Conservation (phyloP, 2,888 invertebrate genomes). For the Spodoptera littoralis region DNA sequence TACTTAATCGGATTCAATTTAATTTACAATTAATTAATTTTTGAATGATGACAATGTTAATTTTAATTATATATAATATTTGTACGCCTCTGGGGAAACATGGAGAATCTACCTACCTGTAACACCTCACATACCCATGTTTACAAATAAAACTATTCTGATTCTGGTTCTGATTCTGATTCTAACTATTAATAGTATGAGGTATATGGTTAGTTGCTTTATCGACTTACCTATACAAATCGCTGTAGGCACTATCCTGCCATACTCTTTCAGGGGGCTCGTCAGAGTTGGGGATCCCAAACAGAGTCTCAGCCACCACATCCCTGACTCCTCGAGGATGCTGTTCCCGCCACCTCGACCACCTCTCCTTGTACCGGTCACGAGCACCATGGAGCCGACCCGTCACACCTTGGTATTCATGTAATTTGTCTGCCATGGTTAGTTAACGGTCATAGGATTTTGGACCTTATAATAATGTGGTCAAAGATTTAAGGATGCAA, state of each 20-base stretch:
- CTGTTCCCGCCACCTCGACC: constrained; percentile 90
- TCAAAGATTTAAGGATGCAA: too few species aligned
- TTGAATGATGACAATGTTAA: too few species aligned
- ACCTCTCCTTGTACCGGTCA: constrained; percentile 90
- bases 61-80: too few species aligned
- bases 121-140: too few species aligned
- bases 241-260: constrained; percentile 79
- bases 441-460: constrained; percentile 4
- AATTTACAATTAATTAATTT: too few species aligned
- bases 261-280: constrained; percentile 76
- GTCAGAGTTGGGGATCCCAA: constrained; percentile 81
- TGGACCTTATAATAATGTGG: background rate
- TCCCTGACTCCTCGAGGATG: constrained; percentile 88
- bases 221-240: constrained; percentile 76
- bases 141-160: too few species aligned
- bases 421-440: constrained; percentile 92
- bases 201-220: too few species aligned
- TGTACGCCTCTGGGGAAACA: too few species aligned
- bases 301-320: constrained; percentile 81
- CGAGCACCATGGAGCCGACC: constrained; percentile 92
- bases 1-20: too few species aligned
- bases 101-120: too few species aligned
- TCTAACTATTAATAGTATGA: too few species aligned
- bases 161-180: too few species aligned
- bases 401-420: constrained; percentile 93